Conservation (phyloP, 2,113 vertebrate species). For the Muntiacus reevesi region DNA sequence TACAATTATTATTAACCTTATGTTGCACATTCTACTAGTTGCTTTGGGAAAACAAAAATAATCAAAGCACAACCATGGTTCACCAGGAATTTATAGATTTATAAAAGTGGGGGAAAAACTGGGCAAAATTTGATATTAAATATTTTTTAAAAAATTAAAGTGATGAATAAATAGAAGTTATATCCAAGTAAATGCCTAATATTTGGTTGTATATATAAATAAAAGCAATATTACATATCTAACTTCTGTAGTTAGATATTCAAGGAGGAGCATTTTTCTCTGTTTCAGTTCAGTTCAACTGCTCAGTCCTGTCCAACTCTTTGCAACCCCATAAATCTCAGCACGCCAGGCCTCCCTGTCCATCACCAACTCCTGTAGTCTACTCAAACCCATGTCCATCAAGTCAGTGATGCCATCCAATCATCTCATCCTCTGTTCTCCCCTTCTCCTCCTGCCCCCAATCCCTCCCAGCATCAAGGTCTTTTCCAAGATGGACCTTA, state of each 20-base stretch:
- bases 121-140: background rate
- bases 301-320: too few species aligned
- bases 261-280: background rate
- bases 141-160: background rate
- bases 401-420: too few species aligned
- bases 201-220: background rate
- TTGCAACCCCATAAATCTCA: too few species aligned
- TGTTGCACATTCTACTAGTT: background rate
- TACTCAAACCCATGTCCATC: too few species aligned
- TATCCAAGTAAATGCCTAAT: background rate
- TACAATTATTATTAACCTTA: background rate
- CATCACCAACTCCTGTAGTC: too few species aligned
- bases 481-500: too few species aligned
- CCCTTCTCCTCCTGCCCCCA: too few species aligned
- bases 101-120: background rate
- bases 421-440: too few species aligned
- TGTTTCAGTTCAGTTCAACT: too few species aligned
- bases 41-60: background rate
- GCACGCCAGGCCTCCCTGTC: too few species aligned
- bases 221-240: too few species aligned
- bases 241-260: background rate
- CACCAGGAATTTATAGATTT: background rate
- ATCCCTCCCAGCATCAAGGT: too few species aligned
- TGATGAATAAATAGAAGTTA: background rate
- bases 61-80: background rate